Conservation (phyloP, 2,888 invertebrate species). For the Tipula lateralis region DNA sequence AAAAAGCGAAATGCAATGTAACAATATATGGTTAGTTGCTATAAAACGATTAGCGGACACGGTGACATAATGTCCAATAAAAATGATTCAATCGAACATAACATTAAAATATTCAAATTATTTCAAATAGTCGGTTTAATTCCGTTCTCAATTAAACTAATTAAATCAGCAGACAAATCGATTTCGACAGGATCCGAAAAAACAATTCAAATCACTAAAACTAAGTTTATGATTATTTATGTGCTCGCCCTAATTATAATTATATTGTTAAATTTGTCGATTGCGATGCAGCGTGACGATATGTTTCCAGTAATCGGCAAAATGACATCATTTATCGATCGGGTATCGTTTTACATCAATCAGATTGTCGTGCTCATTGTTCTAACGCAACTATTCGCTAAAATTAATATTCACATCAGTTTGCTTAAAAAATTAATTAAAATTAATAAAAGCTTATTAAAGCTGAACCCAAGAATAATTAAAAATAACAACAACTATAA, state of each 20-base stretch:
- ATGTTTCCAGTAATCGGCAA: background rate
- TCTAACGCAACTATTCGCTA: background rate
- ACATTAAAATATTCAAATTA: background rate
- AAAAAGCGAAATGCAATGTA: too few species aligned
- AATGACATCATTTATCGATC: conserved; percentile 24
- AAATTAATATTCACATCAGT: background rate
- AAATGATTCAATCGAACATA: background rate
- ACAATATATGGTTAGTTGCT: background rate
- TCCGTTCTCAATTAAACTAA: background rate
- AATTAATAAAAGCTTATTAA: background rate
- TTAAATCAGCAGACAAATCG: background rate
- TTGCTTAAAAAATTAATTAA: background rate
- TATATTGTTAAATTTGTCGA: background rate
- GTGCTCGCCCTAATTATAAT: background rate
- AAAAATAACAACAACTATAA: background rate
- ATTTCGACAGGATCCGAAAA: background rate
- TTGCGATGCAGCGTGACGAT: background rate
- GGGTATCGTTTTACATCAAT: background rate
- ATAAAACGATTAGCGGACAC: background rate
- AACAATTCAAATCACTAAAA: background rate
- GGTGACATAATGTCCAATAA: background rate
- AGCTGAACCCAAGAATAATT: background rate
- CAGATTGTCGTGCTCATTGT: background rate
- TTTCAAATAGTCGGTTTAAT: background rate
- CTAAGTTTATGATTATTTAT: background rate